phyloP scores from a whole-genome alignment of 2,797 vertebrate genomes.

The Tamandua tetradactyla region DNA sequence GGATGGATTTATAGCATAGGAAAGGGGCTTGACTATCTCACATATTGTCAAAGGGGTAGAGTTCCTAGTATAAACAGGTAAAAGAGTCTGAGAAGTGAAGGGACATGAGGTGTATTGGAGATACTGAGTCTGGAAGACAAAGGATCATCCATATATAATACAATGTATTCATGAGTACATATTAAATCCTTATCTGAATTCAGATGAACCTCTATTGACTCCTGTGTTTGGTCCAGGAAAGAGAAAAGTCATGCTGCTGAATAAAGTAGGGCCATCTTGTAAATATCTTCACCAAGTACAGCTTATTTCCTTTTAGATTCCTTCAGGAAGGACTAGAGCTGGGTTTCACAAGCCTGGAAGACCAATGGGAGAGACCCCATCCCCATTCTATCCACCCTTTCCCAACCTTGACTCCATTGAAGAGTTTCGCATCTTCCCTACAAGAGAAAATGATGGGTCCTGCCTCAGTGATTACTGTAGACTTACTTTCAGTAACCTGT shows the following conservation, averaged over 20 bases:
- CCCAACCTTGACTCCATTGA: not conserved
- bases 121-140: not conserved
- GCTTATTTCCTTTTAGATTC: too few species aligned
- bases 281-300: too few species aligned
- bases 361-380: too few species aligned
- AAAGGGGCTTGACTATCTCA: accelerated
- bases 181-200: accelerated
- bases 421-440: not conserved
- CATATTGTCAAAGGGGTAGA: not conserved
- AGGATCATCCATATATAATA: not conserved
- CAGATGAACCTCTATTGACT: not conserved
- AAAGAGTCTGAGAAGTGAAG: not conserved
- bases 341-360: too few species aligned
- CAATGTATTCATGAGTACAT: not conserved
- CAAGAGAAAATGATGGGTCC: not conserved
- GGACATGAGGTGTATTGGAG: not conserved
- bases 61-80: not conserved
- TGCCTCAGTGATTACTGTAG: not conserved
- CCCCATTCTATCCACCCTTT: accelerated
- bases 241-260: too few species aligned
- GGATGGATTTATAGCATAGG: not conserved
- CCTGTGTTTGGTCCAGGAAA: not conserved
- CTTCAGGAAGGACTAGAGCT: too few species aligned
- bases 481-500: not conserved
- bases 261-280: too few species aligned